These are phyloP conservation scores for Vanessa tameamea DNA, from an alignment of 1,140 invertebrate genomes.

Conservation along the genomic window DNA sequence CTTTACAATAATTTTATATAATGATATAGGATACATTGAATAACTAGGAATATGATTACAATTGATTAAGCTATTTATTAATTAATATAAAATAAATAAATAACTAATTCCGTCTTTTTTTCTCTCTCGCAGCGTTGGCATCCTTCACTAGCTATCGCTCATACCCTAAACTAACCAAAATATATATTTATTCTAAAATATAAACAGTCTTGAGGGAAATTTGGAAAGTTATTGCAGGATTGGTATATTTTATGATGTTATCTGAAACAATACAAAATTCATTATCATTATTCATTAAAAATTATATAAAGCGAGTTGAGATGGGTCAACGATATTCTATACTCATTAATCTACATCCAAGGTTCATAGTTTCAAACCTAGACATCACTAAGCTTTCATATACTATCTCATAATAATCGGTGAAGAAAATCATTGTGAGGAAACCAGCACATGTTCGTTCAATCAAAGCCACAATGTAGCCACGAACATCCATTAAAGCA, in stretches of 20 bases:
- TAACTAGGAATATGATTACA: slow-evolving; percentile 45
- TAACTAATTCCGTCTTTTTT: slow-evolving; percentile 77
- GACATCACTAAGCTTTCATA: too few species aligned
- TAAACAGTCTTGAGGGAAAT: slow-evolving; percentile 76
- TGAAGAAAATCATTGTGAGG: too few species aligned
- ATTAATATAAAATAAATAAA: slow-evolving; percentile 75
- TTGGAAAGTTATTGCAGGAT: slow-evolving; percentile 75
- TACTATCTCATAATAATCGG: too few species aligned
- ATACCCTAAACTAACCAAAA: slow-evolving; percentile 62
- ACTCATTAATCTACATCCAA: too few species aligned
- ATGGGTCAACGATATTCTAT: too few species aligned
- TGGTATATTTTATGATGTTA: slow-evolving; percentile 63
- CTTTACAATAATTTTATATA: slow-evolving; percentile 33
- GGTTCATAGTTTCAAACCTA: too few species aligned
- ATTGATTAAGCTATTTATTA: slow-evolving; percentile 56
- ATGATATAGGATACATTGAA: slow-evolving; percentile 33
- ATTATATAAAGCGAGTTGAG: neutral
- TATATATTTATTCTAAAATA: slow-evolving; percentile 62
- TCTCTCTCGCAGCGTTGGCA: slow-evolving; percentile 75
- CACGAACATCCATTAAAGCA: too few species aligned
- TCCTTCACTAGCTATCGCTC: slow-evolving; percentile 53
- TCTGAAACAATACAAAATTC: slow-evolving; percentile 66
- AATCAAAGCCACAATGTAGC: too few species aligned
- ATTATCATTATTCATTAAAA: slow-evolving; percentile 17
- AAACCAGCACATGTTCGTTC: too few species aligned